Conservation (phyloP, 2,113 vertebrate species). For the Patagioenas fasciata region DNA sequence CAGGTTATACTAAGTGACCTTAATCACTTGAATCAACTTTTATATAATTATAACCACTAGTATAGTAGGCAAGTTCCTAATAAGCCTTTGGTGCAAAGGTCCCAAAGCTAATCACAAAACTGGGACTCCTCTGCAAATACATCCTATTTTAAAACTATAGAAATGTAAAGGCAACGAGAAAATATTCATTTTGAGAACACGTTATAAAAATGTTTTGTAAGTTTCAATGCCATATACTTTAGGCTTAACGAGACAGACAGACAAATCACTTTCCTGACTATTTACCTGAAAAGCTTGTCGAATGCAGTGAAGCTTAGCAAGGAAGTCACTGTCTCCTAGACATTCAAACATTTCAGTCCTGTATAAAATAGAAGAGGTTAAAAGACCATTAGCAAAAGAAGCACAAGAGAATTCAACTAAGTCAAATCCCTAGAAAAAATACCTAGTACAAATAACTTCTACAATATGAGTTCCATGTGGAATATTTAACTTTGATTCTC, state of each 20-base stretch:
- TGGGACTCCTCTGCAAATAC: neutral
- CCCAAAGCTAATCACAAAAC: neutral
- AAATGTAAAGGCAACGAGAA: neutral
- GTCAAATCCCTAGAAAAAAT: neutral
- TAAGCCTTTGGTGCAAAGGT: neutral
- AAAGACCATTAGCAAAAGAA: neutral
- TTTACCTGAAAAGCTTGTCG: slow-evolving; percentile 93
- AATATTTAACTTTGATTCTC: neutral
- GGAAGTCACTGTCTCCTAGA: slow-evolving; percentile 89
- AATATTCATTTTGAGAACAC: neutral
- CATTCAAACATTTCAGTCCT: slow-evolving; percentile 96
- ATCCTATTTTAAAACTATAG: neutral
- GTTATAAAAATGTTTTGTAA: neutral
- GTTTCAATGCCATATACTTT: neutral
- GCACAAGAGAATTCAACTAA: neutral
- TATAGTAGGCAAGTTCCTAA: neutral
- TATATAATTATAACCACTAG: neutral
- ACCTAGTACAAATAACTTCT: neutral
- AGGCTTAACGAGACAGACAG: neutral
- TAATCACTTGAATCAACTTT: neutral
- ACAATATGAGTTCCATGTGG: neutral
- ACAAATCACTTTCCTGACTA: neutral
- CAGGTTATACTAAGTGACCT: neutral
- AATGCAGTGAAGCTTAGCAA: slow-evolving; percentile 95
- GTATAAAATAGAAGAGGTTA: neutral